Evolutionary conservation across 2,797 vertebrate species (phyloP), one percentile per base, ranked within the genome.

Genomic region (Rachycentron canadum): DNA sequence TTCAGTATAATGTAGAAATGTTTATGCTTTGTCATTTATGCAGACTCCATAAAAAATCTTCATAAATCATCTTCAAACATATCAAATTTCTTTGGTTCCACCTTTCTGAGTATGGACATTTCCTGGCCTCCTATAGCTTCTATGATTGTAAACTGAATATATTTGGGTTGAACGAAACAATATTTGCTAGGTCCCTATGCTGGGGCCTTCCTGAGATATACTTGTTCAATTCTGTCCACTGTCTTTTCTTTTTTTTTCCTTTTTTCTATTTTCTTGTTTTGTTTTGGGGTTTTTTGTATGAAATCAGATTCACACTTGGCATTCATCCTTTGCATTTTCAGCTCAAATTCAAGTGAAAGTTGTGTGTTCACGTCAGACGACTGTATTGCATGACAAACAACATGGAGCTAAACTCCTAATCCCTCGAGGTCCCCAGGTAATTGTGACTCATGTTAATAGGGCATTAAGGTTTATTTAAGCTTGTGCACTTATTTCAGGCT

Each of bases 401-500:
- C 43, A 19, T 17, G 16, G 52, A 21, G 9, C n/a, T 50, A n/a
- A 73, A 58, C 56, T 26, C 30, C 30, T 36, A 75, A 69, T 78
- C 21, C 25, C 38, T 53, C 11, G 8, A 38, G 36, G 6, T 59
- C 21, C 26, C 1, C 11, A 25, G 38, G 64, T 74, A 43, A 43
- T 69, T 74, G 4, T 58, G 41, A 8, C 9, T 16, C 1, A 47
- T 70, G 21, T 68, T 72, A 38, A 41, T 25, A 12, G 2, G 41
- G 47, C 11, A 11, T 60, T 56, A 36, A 26, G 1, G 5, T 47
- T 71, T 63, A 56, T 71, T 30, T 57, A 43, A 60, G 61, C 25
- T 71, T 52, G 25, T 58, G 9, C 41, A 69, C 28, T 17, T 67
- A 23, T 70, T 71, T 60, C 10, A 57, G 57, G 40, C 47, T 45